Evolutionary conservation across 2,888 invertebrate genomes (phyloP).

Genomic region (Aphidoletes aphidimyza): DNA sequence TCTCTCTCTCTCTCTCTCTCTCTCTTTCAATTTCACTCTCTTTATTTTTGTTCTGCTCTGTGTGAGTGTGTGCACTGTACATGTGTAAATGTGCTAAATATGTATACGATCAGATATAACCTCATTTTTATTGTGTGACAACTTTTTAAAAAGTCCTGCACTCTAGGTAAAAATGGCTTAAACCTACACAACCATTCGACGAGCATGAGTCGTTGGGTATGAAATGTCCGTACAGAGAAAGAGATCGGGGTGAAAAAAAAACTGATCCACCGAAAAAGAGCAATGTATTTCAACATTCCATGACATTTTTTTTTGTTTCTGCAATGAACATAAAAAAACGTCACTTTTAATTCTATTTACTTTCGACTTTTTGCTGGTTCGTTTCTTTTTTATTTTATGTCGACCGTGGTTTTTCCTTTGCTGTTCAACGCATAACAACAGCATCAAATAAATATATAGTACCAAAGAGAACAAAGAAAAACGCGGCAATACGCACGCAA

Average conservation of each 20-base stretch:
- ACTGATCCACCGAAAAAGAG: background rate
- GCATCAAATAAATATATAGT: constrained; percentile 30
- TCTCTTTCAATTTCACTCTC: too few species aligned
- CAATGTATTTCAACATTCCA: constrained; percentile 29
- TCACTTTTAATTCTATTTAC: constrained; percentile 51
- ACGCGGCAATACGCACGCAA: background rate
- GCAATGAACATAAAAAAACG: too few species aligned
- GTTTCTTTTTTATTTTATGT: background rate
- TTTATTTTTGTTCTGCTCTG: background rate
- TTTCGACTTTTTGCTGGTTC: background rate
- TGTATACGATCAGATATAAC: constrained; percentile 42
- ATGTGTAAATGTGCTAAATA: constrained; percentile 37
- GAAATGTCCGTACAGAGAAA: background rate
- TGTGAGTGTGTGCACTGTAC: background rate
- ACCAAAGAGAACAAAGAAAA: constrained; percentile 18
- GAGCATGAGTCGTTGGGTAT: too few species aligned
- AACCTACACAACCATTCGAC: too few species aligned
- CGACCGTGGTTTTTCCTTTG: background rate
- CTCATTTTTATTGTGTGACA: constrained; percentile 56
- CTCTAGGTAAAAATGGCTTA: constrained; percentile 34
- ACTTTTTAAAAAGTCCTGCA: constrained; percentile 54
- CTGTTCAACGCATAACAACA: constrained; percentile 15
- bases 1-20: too few species aligned
- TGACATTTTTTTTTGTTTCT: background rate
- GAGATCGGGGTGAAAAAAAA: constrained; percentile 28